A percentile compares a stretch with the other conserved stretches of the same genome.
Evolutionary conservation across 2,113 vertebrate species (phyloP).

Genomic region (Stigmatopora nigra): DNA sequence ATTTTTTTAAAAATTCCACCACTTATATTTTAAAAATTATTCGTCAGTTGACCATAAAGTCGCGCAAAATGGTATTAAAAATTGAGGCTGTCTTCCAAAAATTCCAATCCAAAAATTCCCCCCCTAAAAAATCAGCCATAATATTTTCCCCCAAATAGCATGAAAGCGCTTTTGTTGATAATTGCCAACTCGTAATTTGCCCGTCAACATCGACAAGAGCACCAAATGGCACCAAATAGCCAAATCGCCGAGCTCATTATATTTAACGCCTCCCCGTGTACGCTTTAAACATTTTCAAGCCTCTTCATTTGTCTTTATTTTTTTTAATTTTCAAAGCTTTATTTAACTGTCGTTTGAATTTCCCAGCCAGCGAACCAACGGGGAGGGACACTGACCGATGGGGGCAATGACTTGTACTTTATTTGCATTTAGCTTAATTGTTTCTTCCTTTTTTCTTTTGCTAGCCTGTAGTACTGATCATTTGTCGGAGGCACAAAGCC

Average conservation of each 20-base stretch:
- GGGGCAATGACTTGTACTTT: conserved; percentile 34
- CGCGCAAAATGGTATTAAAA: too few species aligned
- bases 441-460: conserved; percentile 46
- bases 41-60: too few species aligned
- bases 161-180: neutral
- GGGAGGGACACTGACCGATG: conserved; percentile 28
- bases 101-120: too few species aligned
- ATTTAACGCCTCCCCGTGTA: conserved; percentile 1
- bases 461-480: conserved; percentile 27
- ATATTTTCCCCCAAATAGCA: neutral
- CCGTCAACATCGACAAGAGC: neutral
- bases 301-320: neutral
- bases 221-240: neutral
- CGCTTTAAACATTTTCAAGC: neutral
- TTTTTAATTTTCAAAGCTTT: conserved; percentile 1
- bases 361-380: conserved; percentile 8
- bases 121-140: too few species aligned
- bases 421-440: conserved; percentile 53
- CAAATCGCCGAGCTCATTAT: conserved; percentile 4
- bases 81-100: too few species aligned
- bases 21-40: too few species aligned
- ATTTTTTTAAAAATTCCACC: too few species aligned
- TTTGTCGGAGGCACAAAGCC: conserved; percentile 32
- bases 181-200: neutral
- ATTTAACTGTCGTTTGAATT: conserved; percentile 23